A percentile compares a stretch with the other conserved stretches of the same genome.
phyloP scores from a whole-genome alignment of 2,888 invertebrate genomes.

The Chromoteleia sp. region DNA sequence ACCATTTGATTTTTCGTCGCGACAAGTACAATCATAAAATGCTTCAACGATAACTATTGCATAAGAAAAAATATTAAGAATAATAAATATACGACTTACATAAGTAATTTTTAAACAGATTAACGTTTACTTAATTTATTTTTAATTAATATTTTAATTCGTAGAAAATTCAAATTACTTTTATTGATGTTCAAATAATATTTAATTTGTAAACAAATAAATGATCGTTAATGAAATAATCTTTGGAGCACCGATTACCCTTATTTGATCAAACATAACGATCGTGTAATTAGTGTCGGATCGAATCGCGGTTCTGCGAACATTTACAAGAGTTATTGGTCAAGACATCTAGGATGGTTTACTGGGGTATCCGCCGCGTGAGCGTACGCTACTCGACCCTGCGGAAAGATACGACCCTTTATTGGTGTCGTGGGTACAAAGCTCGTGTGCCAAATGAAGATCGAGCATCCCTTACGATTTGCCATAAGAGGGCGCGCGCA shows the following conservation, averaged over 20 bases:
- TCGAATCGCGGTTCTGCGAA: constrained; percentile 74
- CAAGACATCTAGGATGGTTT: constrained; percentile 22
- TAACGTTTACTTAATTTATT: too few relatives aligned
- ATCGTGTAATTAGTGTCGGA: constrained; percentile 73
- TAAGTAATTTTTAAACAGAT: too few relatives aligned
- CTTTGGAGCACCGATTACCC: constrained; percentile 6
- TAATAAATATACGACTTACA: too few relatives aligned
- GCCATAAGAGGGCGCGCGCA: constrained; percentile 69
- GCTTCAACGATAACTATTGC: too few relatives aligned
- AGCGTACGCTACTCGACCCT: constrained; percentile 67
- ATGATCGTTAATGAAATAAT: constrained; percentile 19
- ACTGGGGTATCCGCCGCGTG: constrained; percentile 31
- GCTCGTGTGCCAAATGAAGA: constrained; percentile 73
- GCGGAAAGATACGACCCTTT: constrained; percentile 79
- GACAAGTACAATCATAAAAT: too few relatives aligned
- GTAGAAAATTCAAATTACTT: too few relatives aligned
- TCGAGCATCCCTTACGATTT: constrained; percentile 69
- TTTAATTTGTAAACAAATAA: constrained; percentile 12
- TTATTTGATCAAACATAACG: constrained; percentile 4
- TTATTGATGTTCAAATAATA: too few relatives aligned
- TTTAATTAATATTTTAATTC: too few relatives aligned
- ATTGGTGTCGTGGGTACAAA: constrained; percentile 81
- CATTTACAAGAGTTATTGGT: constrained; percentile 51
- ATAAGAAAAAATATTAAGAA: too few relatives aligned
- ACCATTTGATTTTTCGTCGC: too few relatives aligned